A percentile compares a stretch with the other conserved stretches of the same genome.
phyloP scores from a whole-genome alignment of 2,797 vertebrate genomes.

The Mus caroli region DNA sequence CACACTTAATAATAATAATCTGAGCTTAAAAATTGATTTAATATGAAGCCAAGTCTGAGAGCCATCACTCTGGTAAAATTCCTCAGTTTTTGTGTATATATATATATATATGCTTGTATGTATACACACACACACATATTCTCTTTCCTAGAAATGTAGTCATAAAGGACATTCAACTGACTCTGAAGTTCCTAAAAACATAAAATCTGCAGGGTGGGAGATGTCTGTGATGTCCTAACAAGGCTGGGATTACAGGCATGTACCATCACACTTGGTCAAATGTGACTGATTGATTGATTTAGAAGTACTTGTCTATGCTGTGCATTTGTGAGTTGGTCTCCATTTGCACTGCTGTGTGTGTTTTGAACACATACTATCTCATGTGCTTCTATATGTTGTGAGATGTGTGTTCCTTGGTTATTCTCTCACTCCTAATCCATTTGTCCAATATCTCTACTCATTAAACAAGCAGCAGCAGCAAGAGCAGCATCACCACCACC shows the following conservation, averaged over 20 bases:
- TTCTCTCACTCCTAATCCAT: not conserved
- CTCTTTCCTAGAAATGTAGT: constrained; percentile 14
- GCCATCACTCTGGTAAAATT: not conserved
- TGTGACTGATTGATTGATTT: not conserved
- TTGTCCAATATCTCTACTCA: not conserved
- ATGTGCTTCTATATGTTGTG: not conserved
- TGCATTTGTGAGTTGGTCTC: not conserved
- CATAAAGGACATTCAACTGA: not conserved
- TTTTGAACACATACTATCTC: not conserved
- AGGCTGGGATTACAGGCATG: not conserved
- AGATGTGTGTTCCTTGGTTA: not conserved
- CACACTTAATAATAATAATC: not conserved
- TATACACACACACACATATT: not conserved
- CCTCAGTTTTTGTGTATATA: not conserved
- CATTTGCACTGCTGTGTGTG: not conserved
- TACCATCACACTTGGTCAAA: not conserved
- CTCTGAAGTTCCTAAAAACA: not conserved
- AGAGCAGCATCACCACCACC: too few relatives aligned
- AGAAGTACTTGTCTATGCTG: not conserved
- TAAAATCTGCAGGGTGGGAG: not conserved
- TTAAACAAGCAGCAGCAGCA: not conserved
- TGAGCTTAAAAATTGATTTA: not conserved
- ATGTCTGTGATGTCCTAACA: too few relatives aligned
- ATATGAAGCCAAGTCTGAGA: not conserved
- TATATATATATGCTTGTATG: not conserved